phyloP scores from a whole-genome alignment of 1,140 invertebrate species.

The Muscidifurax raptorellus region DNA sequence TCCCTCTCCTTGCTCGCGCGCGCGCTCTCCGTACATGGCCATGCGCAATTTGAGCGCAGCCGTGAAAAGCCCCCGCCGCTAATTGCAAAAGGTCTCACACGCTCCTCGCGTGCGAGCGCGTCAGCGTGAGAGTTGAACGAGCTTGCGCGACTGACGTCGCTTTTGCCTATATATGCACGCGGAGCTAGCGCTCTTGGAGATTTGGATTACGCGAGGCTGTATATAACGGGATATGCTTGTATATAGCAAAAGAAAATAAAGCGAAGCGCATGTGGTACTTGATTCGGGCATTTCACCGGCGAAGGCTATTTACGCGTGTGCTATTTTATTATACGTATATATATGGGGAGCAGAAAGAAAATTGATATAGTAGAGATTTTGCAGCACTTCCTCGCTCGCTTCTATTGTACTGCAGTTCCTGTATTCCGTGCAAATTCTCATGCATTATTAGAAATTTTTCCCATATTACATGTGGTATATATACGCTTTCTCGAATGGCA shows the following conservation, averaged over 20 bases:
- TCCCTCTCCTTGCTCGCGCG: neutral
- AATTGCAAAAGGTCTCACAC: slow-evolving; percentile 28
- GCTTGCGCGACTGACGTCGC: neutral
- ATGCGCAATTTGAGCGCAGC: slow-evolving; percentile 25
- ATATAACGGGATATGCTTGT: too few relatives aligned
- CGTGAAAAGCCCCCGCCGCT: slow-evolving; percentile 33
- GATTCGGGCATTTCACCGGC: too few relatives aligned
- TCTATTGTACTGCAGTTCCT: neutral
- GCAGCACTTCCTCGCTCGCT: neutral
- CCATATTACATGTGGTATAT: neutral
- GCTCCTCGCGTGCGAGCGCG: neutral
- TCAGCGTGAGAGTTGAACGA: slow-evolving; percentile 1
- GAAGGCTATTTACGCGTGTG: too few relatives aligned
- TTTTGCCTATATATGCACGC: neutral
- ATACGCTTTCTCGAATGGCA: slow-evolving; percentile 3
- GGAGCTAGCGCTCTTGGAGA: too few relatives aligned
- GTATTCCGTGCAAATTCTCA: neutral
- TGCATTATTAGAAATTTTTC: slow-evolving; percentile 14
- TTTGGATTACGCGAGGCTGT: too few relatives aligned
- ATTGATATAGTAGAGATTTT: neutral
- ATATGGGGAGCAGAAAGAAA: neutral
- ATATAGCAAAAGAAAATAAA: too few relatives aligned
- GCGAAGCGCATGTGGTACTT: too few relatives aligned
- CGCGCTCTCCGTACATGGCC: slow-evolving; percentile 7
- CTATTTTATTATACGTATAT: too few relatives aligned